These are phyloP conservation scores for Drosophila pseudotalamancana DNA, from an alignment of 2,888 invertebrate genomes.

Conservation along the genomic window DNA sequence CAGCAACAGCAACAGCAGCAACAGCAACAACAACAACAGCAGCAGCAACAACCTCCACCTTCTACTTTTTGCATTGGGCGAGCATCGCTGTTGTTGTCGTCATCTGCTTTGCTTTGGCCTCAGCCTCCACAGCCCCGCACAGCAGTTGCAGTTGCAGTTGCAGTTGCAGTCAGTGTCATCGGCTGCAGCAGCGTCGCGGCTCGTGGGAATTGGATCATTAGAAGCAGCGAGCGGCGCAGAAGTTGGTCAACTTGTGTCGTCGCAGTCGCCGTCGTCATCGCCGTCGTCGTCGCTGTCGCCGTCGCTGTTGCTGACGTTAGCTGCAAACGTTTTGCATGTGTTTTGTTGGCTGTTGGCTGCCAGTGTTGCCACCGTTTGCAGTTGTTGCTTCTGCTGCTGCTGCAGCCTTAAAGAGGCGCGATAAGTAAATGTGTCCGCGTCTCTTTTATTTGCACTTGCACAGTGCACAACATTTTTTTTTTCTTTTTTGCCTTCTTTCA, in stretches of 20 bases:
- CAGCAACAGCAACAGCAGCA: conserved; percentile 36
- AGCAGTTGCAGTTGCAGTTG: conserved; percentile 19
- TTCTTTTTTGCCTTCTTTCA: conserved; percentile 32
- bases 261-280: conserved; percentile 37
- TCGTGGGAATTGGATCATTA: conserved; percentile 84
- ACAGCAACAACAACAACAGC: conserved; percentile 17
- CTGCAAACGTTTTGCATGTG: conserved; percentile 73
- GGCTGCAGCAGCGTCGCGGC: conserved; percentile 68
- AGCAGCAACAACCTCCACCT: conserved; percentile 70
- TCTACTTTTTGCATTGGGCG: conserved; percentile 78
- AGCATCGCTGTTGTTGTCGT: conserved; percentile 61
- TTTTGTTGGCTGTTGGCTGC: conserved; percentile 57
- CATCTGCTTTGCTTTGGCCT: conserved; percentile 42
- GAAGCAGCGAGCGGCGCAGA: conserved; percentile 76
- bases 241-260: conserved; percentile 70
- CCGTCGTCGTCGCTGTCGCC: conserved; percentile 26
- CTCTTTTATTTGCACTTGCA: conserved; percentile 79
- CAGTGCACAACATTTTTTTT: conserved; percentile 32
- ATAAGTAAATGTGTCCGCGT: conserved; percentile 80
- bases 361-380: conserved; percentile 72
- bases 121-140: conserved; percentile 11
- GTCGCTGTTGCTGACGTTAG: conserved; percentile 14
- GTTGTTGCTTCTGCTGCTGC: conserved; percentile 41
- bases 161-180: conserved; percentile 67
- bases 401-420: conserved; percentile 73